Evolutionary conservation across 2,888 invertebrate species (phyloP), one percentile per base, ranked within the genome.

Genomic region (Polymixis lichenea): DNA sequence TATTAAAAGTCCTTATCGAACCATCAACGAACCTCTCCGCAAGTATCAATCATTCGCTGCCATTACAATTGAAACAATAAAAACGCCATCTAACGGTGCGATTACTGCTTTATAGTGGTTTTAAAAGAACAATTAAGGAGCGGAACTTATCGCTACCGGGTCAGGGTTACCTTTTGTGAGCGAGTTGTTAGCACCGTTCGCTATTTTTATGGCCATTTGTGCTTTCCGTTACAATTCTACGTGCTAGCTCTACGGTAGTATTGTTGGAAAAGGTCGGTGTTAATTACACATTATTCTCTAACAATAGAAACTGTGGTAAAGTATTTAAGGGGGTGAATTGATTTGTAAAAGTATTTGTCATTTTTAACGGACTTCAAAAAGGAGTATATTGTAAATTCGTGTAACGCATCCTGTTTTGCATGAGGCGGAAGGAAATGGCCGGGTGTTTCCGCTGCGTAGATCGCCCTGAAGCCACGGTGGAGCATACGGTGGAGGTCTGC

Each of bases 121-220:
- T 79, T 78, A 76, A 70, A 77, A 80, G 80, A 77, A 88, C 84
- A 86, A 86, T 88, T 82, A 85, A 85, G 69, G 69, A 75, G 75
- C 74, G 75, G 79, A 83, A 87, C 81, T 80, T 85, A 85, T 82
- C 75, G 76, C 85, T 13, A 70, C 58, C 53, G 56, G 86, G 88
- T 87, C 88, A 87, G 73, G 86, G 87, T 82, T 82, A 78, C 73
- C 84, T 77, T 79, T 87, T 87, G 84, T 85, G 70, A 46, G 65
- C 72, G 66, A 72, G 75, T 80, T 80, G 80, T 77, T 77, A 82
- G 49, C 49, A 67, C 72, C 58, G 56, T 68, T 75, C 69, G 82
- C 82, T 75, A 77, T 81, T 80, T 84, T 86, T 80, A 84, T 75
- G 58, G 73, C 87, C 81, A 84, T 83, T 77, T 83, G 84, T 78